A percentile compares a stretch with the other conserved stretches of the same genome.
Conservation (phyloP, 2,113 vertebrate species). For the Corapipo altera region DNA sequence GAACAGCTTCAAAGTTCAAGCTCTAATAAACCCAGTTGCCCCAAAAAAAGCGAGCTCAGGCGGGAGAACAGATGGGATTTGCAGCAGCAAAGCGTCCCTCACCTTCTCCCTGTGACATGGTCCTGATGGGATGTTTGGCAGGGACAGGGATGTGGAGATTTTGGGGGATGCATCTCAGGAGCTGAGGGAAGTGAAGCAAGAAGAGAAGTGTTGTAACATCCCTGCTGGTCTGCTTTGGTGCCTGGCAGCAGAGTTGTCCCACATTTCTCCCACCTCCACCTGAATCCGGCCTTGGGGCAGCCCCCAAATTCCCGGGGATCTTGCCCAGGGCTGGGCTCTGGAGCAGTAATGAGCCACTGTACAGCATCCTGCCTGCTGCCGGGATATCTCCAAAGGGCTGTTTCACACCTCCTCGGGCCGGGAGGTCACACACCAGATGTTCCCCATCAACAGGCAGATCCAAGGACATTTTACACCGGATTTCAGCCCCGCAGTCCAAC, state of each 20-base stretch:
- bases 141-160: fast-evolving
- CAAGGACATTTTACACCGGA: background rate
- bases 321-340: background rate
- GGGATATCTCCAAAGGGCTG: background rate
- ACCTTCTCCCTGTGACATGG: fast-evolving
- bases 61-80: background rate
- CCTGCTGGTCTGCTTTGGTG: fast-evolving
- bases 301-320: background rate
- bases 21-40: background rate
- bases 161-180: fast-evolving
- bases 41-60: fast-evolving
- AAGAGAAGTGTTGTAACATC: fast-evolving
- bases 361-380: background rate
- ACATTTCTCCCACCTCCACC: background rate
- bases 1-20: background rate
- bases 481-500: background rate
- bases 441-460: background rate
- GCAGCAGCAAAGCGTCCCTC: background rate
- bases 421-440: slow-evolving; percentile 16
- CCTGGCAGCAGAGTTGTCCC: background rate
- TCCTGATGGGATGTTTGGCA: background rate
- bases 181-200: background rate
- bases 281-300: fast-evolving
- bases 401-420: background rate
- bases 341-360: background rate